Evolutionary conservation across 1,140 invertebrate genomes (phyloP).

Genomic region (Apis laboriosa): DNA sequence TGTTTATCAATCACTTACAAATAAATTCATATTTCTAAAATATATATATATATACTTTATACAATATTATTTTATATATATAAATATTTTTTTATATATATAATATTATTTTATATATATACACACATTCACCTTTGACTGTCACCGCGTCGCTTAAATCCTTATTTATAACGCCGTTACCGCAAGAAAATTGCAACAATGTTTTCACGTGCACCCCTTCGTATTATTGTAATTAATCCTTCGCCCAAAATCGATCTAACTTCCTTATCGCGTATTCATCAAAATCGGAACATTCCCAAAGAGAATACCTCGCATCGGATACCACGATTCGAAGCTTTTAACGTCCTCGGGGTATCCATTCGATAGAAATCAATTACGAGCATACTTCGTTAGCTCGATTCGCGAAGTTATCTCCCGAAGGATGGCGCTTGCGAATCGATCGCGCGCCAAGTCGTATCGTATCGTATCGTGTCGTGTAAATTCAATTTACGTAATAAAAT

Average conservation of each 20-base stretch:
- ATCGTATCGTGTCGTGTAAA: constrained; percentile 47
- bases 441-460: background rate
- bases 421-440: constrained; percentile 6
- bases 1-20: no score
- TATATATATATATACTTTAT: no score
- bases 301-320: background rate
- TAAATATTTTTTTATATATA: no score
- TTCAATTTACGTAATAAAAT: constrained; percentile 68
- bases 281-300: background rate
- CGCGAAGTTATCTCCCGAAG: constrained; percentile 51
- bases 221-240: background rate
- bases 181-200: no score
- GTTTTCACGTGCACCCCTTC: background rate
- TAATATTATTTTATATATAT: no score
- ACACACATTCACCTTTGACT: no score
- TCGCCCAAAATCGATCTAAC: background rate
- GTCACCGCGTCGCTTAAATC: no score
- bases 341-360: constrained; percentile 23
- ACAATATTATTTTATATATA: no score
- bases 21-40: no score
- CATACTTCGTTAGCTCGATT: constrained; percentile 55
- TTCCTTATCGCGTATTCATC: background rate
- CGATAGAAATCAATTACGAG: constrained; percentile 50
- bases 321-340: constrained; percentile 14
- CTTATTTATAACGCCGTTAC: no score